phyloP scores from a whole-genome alignment of 2,888 invertebrate species.

The Antheraea assamensis region DNA sequence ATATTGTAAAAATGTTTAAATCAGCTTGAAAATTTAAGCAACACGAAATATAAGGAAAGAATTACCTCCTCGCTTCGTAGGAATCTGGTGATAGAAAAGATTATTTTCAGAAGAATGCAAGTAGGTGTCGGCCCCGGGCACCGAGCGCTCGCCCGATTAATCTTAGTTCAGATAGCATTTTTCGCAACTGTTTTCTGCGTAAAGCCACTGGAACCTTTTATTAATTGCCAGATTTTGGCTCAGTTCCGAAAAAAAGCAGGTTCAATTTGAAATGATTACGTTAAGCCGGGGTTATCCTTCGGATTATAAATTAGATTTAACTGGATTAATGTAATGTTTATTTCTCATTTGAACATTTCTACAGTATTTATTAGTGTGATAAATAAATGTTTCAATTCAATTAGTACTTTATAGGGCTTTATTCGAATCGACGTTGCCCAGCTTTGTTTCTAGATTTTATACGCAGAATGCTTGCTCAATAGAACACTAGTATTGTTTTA shows the following conservation, averaged over 20 bases:
- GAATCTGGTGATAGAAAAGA: too few species aligned
- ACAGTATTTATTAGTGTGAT: neutral
- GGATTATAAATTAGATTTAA: slow-evolving; percentile 5
- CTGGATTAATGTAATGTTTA: neutral
- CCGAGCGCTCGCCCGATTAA: neutral
- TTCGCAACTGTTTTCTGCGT: neutral
- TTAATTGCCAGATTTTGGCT: slow-evolving; percentile 1
- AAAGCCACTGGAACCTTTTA: neutral
- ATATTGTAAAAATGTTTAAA: too few species aligned
- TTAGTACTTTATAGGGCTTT: too few species aligned
- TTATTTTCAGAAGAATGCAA: neutral
- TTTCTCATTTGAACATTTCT: neutral
- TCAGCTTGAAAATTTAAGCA: too few species aligned
- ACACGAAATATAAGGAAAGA: too few species aligned
- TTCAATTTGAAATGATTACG: neutral
- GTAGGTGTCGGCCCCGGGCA: neutral
- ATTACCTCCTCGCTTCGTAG: too few species aligned
- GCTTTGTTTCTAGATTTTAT: too few species aligned
- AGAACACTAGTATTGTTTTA: too few species aligned
- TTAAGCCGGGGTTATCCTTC: neutral
- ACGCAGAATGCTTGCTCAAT: too few species aligned
- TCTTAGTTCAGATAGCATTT: neutral
- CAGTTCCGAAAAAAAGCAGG: neutral
- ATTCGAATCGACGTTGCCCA: too few species aligned
- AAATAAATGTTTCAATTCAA: too few species aligned